These are phyloP conservation scores for Loriculus beryllinus DNA, from an alignment of 2,797 vertebrate species.

Conservation along the genomic window DNA sequence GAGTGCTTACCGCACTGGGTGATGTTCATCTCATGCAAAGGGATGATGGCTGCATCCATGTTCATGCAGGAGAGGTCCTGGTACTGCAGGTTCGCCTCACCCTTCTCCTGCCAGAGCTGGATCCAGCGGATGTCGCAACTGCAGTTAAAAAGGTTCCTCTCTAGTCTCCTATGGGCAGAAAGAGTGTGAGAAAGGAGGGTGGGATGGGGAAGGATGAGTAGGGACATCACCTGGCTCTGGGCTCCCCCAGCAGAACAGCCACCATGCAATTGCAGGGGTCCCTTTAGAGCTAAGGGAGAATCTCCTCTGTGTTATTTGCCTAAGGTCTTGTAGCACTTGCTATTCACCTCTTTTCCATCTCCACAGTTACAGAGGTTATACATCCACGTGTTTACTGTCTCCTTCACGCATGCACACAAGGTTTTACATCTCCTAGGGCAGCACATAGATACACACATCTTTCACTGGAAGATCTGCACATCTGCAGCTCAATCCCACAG, in stretches of 20 bases:
- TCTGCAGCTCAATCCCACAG: neutral
- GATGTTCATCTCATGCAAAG: constrained; percentile 92
- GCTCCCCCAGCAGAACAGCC: neutral
- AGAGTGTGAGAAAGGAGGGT: constrained; percentile 24
- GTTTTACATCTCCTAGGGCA: neutral
- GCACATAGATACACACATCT: accelerated
- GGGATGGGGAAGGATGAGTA: neutral
- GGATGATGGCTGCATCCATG: constrained; percentile 81
- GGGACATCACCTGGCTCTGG: neutral
- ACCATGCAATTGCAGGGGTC: neutral
- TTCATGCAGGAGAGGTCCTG: constrained; percentile 90
- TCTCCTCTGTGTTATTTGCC: accelerated
- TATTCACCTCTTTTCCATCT: neutral
- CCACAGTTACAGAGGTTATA: neutral
- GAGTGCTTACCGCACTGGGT: constrained; percentile 88
- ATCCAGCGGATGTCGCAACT: constrained; percentile 98
- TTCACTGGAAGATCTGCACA: neutral
- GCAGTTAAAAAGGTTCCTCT: constrained; percentile 92
- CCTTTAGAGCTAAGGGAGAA: neutral
- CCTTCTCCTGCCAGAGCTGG: constrained; percentile 95
- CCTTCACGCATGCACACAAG: neutral
- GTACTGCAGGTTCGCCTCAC: constrained; percentile 85
- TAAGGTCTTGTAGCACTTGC: neutral
- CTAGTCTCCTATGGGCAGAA: constrained; percentile 80
- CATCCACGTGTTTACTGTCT: accelerated